Evolutionary conservation across 64 coral and sea anemone genomes (phyloP).

Genomic region (Porites australiensis): DNA sequence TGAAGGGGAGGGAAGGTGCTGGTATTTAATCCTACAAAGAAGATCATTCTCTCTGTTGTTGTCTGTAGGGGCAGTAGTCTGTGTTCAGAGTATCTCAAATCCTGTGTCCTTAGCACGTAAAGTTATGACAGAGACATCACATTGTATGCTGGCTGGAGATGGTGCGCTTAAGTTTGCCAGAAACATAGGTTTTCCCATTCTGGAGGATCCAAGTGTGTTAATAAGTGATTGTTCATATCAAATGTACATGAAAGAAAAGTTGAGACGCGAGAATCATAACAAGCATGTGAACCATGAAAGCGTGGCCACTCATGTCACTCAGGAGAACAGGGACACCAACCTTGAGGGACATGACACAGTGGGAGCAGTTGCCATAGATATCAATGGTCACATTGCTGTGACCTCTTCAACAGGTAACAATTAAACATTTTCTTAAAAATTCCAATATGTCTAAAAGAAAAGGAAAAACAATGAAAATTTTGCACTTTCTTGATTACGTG

Average conservation of each 20-base stretch:
- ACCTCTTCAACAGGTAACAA: constrained; percentile 80
- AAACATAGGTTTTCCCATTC: constrained; percentile 57
- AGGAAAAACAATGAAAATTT: not conserved
- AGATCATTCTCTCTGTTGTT: not conserved
- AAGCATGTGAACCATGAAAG: not conserved
- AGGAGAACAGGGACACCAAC: constrained; percentile 3
- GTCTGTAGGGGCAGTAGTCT: constrained; percentile 70
- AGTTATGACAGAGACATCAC: constrained; percentile 83
- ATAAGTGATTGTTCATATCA: constrained; percentile 40
- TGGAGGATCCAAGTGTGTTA: constrained; percentile 62
- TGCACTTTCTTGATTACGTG: too few relatives aligned
- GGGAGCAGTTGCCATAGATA: constrained; percentile 92
- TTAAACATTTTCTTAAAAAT: not conserved
- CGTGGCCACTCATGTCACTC: not conserved
- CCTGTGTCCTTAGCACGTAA: constrained; percentile 79
- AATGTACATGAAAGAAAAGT: constrained; percentile 52
- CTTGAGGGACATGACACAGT: constrained; percentile 81
- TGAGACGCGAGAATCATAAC: not conserved
- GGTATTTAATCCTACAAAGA: not conserved
- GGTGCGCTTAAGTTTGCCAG: constrained; percentile 86
- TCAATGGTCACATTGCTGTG: constrained; percentile 79
- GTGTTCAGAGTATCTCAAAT: constrained; percentile 65
- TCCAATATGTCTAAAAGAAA: not conserved
- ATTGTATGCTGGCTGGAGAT: constrained; percentile 75
- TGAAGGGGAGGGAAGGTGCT: too few relatives aligned